phyloP scores from a whole-genome alignment of 2,797 vertebrate species.

The Cossypha dichroa region DNA sequence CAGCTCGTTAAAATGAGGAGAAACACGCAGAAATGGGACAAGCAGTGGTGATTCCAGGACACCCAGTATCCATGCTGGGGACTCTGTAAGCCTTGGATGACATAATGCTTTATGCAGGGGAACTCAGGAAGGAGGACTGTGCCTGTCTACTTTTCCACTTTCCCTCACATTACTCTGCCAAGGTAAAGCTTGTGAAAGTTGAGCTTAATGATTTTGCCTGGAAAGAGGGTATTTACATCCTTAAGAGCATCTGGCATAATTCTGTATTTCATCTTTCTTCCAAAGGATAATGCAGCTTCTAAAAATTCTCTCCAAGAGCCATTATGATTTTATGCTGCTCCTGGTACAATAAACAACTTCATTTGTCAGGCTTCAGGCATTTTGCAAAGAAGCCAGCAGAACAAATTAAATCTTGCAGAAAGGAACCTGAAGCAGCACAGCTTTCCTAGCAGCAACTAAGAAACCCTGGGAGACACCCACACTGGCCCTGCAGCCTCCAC shows the following conservation, averaged over 20 bases:
- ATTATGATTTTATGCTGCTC: not conserved
- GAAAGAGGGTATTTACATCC: not conserved
- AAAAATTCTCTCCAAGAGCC: not conserved
- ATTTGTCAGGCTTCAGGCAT: not conserved
- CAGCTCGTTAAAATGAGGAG: not conserved
- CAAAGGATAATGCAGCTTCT: not conserved
- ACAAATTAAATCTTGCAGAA: not conserved
- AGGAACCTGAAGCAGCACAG: not conserved
- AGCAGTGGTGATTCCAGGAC: not conserved
- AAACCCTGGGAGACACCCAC: not conserved
- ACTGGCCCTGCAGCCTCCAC: not conserved
- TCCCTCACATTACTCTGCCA: not conserved
- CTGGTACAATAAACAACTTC: not conserved
- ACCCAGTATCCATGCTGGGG: not conserved
- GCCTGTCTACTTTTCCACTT: not conserved
- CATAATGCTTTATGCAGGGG: not conserved
- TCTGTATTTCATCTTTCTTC: constrained; percentile 9
- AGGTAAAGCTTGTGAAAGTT: not conserved
- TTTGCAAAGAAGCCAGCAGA: not conserved
- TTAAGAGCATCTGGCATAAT: not conserved
- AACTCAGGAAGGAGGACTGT: not conserved
- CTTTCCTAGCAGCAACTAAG: not conserved
- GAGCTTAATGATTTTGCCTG: not conserved
- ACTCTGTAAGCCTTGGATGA: not conserved
- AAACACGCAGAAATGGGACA: not conserved